A percentile compares a stretch with the other conserved stretches of the same genome.
These are phyloP conservation scores for Drosophila obscura DNA, from an alignment of 1,140 invertebrate species.

Conservation along the genomic window DNA sequence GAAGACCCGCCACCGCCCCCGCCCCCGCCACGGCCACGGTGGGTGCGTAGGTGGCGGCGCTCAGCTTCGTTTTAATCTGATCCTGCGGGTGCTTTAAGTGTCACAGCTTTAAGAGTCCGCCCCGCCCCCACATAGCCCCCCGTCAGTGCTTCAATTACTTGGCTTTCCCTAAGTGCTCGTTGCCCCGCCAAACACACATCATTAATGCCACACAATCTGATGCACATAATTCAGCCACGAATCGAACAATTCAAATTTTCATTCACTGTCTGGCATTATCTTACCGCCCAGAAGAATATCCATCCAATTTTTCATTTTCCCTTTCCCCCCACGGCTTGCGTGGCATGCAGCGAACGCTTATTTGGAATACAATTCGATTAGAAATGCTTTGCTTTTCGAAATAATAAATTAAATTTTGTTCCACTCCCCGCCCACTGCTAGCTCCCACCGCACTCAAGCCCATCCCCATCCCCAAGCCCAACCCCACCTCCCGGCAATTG, in stretches of 20 bases:
- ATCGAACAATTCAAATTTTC: slow-evolving; percentile 65
- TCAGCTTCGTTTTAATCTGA: slow-evolving; percentile 2
- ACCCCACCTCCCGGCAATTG: slow-evolving; percentile 40
- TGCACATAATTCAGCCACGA: slow-evolving; percentile 54
- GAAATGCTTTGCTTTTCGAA: slow-evolving; percentile 80
- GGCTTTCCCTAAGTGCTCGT: slow-evolving; percentile 28
- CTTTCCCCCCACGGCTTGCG: background rate
- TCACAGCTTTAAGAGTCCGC: background rate
- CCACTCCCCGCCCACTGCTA: slow-evolving; percentile 2
- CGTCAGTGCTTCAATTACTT: slow-evolving; percentile 26
- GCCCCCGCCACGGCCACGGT: background rate
- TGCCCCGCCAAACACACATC: slow-evolving; percentile 41
- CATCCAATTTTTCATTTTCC: slow-evolving; percentile 73
- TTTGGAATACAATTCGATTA: slow-evolving; percentile 81
- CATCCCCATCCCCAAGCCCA: no score
- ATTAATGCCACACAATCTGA: slow-evolving; percentile 75
- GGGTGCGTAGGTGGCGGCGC: background rate
- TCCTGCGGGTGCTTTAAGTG: slow-evolving; percentile 32
- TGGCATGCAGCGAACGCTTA: slow-evolving; percentile 48
- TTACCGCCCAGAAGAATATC: slow-evolving; percentile 21
- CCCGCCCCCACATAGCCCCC: background rate
- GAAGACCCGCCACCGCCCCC: background rate
- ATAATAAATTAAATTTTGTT: slow-evolving; percentile 80
- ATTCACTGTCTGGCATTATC: slow-evolving; percentile 17
- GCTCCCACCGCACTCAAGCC: no score